phyloP scores from a whole-genome alignment of 2,113 vertebrate genomes.

The Nycticorax nycticorax region DNA sequence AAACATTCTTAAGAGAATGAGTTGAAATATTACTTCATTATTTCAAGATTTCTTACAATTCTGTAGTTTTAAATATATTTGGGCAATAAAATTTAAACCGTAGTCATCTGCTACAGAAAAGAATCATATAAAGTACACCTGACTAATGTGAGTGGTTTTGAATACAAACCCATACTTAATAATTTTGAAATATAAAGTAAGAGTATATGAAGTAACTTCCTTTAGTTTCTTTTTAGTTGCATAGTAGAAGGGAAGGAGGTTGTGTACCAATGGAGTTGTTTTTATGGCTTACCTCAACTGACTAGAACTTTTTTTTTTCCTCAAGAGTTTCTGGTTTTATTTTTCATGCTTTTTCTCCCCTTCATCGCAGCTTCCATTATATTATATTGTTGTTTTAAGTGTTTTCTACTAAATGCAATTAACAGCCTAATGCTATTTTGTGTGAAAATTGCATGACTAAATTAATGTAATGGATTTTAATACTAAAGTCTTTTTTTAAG shows the following conservation, averaged over 20 bases:
- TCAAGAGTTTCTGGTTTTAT: neutral
- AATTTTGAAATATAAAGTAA: neutral
- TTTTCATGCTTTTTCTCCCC: neutral
- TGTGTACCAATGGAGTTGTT: neutral
- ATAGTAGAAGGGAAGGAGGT: neutral
- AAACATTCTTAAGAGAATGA: neutral
- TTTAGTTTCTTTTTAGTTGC: neutral
- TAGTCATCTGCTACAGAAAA: neutral
- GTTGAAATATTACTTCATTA: neutral
- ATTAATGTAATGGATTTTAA: neutral
- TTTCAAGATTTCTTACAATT: neutral
- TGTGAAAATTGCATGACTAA: conserved; percentile 20
- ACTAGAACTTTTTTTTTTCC: neutral
- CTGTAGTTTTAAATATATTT: neutral
- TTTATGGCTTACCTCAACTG: neutral
- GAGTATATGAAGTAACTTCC: neutral
- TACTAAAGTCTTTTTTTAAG: neutral
- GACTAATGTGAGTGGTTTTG: neutral
- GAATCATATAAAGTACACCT: neutral
- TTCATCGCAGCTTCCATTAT: neutral
- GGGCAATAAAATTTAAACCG: neutral
- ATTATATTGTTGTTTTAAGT: neutral
- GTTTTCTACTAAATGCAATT: conserved; percentile 12
- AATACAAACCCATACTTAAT: neutral
- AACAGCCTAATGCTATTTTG: neutral